These are phyloP conservation scores for Mormyrus lacerda DNA, from an alignment of 2,113 vertebrate species.

Conservation along the genomic window DNA sequence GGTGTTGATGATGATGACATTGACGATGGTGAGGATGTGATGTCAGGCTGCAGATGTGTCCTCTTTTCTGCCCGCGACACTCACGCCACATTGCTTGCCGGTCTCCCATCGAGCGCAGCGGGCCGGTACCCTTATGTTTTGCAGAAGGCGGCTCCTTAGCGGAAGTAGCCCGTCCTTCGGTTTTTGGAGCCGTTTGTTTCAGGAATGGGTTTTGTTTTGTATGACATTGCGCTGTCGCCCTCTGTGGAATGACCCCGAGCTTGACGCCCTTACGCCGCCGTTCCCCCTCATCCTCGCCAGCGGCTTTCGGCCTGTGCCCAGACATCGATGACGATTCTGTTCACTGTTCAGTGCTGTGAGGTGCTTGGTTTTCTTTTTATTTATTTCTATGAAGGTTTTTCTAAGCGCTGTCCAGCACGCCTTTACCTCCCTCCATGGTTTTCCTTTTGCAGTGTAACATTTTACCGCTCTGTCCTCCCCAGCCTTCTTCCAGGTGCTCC, in stretches of 20 bases:
- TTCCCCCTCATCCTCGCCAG: conserved; percentile 4
- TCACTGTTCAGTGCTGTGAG: conserved; percentile 13
- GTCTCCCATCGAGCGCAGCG: neutral
- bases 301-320: conserved; percentile 16
- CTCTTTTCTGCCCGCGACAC: conserved; percentile 67
- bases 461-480: neutral
- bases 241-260: conserved; percentile 19
- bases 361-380: conserved; percentile 11
- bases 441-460: neutral
- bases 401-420: neutral
- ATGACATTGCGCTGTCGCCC: conserved; percentile 16
- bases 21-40: conserved; percentile 48
- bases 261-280: neutral
- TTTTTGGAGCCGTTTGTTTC: conserved; percentile 3
- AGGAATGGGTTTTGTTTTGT: conserved; percentile 16
- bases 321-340: conserved; percentile 9
- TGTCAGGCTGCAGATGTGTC: conserved; percentile 72
- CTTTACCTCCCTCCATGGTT: neutral
- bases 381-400: neutral
- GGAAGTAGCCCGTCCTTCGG: neutral
- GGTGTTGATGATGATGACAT: neutral
- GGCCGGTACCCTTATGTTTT: neutral
- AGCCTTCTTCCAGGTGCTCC: neutral
- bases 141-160: neutral
- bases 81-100: conserved; percentile 37